A percentile compares a stretch with the other conserved stretches of the same genome.
phyloP scores from a whole-genome alignment of 1,140 invertebrate genomes.

The Drosophila pruinosa region DNA sequence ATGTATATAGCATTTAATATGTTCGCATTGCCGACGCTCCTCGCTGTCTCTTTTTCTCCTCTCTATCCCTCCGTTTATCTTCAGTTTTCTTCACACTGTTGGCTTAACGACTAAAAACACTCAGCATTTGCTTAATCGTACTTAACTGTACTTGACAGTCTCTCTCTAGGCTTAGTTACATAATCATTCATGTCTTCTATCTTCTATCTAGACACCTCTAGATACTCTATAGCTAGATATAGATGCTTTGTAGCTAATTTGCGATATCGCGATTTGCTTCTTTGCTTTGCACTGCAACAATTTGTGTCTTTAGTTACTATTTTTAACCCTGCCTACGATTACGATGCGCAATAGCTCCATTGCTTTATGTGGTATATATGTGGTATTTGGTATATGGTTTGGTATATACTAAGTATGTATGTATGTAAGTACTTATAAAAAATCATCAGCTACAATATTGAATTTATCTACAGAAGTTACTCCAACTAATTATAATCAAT shows the following conservation, averaged over 20 bases:
- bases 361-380: conserved; percentile 46
- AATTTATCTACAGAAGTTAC: conserved; percentile 77
- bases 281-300: conserved; percentile 78
- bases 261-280: conserved; percentile 22
- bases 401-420: conserved; percentile 28
- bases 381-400: conserved; percentile 25
- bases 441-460: conserved; percentile 70
- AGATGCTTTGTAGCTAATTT: conserved; percentile 36
- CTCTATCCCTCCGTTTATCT: background rate
- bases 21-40: conserved; percentile 59
- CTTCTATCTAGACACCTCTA: background rate
- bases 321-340: conserved; percentile 69
- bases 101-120: conserved; percentile 18
- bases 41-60: background rate
- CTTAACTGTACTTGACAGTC: conserved; percentile 30
- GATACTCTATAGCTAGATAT: background rate
- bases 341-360: conserved; percentile 22
- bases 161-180: conserved; percentile 30
- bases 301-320: conserved; percentile 81
- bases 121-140: conserved; percentile 14
- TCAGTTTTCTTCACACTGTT: background rate
- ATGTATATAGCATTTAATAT: conserved; percentile 67
- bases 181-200: conserved; percentile 1
- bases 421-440: conserved; percentile 65
- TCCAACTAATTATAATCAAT: conserved; percentile 57